Evolutionary conservation across 2,797 vertebrate genomes (phyloP).

Genomic region (Botia almorhae): DNA sequence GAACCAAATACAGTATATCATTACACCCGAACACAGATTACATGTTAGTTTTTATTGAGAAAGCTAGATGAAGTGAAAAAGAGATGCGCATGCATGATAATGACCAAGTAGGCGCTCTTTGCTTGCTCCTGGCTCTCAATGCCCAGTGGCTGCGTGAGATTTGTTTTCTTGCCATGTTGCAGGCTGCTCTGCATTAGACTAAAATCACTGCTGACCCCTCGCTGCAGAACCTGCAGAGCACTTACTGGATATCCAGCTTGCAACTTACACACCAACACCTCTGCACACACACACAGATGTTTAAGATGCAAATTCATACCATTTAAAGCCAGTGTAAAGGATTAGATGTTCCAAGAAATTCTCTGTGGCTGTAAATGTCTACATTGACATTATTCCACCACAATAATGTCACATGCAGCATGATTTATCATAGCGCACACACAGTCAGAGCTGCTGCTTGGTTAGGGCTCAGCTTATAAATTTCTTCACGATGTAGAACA

Average conservation of each 20-base stretch:
- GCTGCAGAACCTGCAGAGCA: conserved; percentile 95
- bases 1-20: conserved; percentile 32
- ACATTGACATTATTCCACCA: conserved; percentile 2
- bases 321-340: not conserved
- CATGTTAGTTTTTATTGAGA: conserved; percentile 53
- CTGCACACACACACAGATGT: conserved; percentile 62
- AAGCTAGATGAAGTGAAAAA: not conserved
- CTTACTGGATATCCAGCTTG: conserved; percentile 94
- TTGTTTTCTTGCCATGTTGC: conserved; percentile 92
- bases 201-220: conserved; percentile 95
- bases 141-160: conserved; percentile 85
- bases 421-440: conserved; percentile 99
- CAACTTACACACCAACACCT: conserved; percentile 91
- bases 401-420: conserved; percentile 89
- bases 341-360: not conserved
- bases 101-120: conserved; percentile 94
- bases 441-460: conserved; percentile 97
- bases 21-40: not conserved
- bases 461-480: conserved; percentile 94
- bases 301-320: not conserved
- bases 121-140: conserved; percentile 94
- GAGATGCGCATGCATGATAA: conserved; percentile 42
- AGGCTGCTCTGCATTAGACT: conserved; percentile 98
- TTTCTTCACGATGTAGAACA: conserved; percentile 99
- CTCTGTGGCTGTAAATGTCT: not conserved